phyloP scores from a whole-genome alignment of 2,888 invertebrate genomes.

The Epiblema foenella region DNA sequence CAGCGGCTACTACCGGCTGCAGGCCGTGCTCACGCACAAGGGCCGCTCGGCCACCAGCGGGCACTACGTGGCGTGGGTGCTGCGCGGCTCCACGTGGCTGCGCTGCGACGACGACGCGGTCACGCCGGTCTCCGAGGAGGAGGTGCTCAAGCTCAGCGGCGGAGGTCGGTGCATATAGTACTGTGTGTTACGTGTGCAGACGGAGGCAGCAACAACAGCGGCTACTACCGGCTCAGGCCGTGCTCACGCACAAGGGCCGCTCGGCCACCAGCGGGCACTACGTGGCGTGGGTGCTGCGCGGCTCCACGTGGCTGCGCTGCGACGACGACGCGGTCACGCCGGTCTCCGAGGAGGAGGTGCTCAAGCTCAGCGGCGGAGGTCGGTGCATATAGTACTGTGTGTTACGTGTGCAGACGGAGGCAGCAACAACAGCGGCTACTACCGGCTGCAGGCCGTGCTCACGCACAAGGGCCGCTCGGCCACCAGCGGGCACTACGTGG shows the following conservation, averaged over 20 bases:
- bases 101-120: conserved; percentile 99
- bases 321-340: conserved; percentile 97
- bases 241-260: conserved; percentile 97
- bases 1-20: conserved; percentile 98
- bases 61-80: conserved; percentile 99
- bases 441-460: conserved; percentile 96
- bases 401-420: conserved; percentile 89
- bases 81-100: conserved; percentile 90
- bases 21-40: conserved; percentile 97
- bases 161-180: conserved; percentile 86
- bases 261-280: conserved; percentile 99
- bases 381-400: conserved; percentile 40
- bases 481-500: conserved; percentile 99
- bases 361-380: conserved; percentile 98
- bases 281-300: conserved; percentile 96
- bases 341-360: conserved; percentile 96
- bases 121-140: conserved; percentile 94
- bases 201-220: conserved; percentile 98
- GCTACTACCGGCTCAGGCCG: conserved; percentile 99
- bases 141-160: conserved; percentile 97
- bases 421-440: conserved; percentile 99
- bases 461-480: conserved; percentile 98
- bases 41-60: conserved; percentile 98
- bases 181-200: conserved; percentile 86
- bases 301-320: conserved; percentile 94